Conservation (phyloP, 2,888 invertebrate species). For the Anoplius nigerrimus region DNA sequence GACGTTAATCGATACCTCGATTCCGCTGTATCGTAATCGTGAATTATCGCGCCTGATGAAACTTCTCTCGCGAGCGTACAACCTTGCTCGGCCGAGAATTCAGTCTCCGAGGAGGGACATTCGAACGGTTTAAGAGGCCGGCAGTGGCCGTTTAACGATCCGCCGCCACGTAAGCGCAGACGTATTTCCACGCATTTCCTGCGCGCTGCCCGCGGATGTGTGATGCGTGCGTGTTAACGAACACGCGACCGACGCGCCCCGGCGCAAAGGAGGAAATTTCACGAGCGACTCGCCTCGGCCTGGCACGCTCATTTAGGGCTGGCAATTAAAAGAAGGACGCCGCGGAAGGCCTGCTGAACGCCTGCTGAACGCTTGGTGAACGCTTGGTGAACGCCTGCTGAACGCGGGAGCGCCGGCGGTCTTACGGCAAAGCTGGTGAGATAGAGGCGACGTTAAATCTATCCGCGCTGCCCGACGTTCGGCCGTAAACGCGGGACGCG, state of each 20-base stretch:
- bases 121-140: no score
- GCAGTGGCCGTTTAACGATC: no score
- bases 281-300: slow-evolving; percentile 13
- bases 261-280: slow-evolving; percentile 16
- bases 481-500: slow-evolving; percentile 29
- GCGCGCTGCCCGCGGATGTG: slow-evolving; percentile 3
- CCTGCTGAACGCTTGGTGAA: slow-evolving; percentile 7
- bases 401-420: slow-evolving; percentile 19
- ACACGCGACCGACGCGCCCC: slow-evolving; percentile 37
- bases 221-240: slow-evolving; percentile 38
- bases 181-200: no score
- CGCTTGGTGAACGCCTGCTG: no score
- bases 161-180: no score
- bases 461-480: slow-evolving; percentile 22
- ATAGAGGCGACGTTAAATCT: slow-evolving; percentile 31
- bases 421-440: slow-evolving; percentile 29
- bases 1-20: no score
- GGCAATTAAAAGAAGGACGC: slow-evolving; percentile 23
- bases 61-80: no score
- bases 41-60: no score
- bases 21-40: no score
- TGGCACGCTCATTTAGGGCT: slow-evolving; percentile 13
- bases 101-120: no score
- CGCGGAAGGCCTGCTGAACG: slow-evolving; percentile 3
- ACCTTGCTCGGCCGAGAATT: no score